Base-by-base conservation (phyloP, 2,797 vertebrate species). In the Lacerta agilis region DNA sequence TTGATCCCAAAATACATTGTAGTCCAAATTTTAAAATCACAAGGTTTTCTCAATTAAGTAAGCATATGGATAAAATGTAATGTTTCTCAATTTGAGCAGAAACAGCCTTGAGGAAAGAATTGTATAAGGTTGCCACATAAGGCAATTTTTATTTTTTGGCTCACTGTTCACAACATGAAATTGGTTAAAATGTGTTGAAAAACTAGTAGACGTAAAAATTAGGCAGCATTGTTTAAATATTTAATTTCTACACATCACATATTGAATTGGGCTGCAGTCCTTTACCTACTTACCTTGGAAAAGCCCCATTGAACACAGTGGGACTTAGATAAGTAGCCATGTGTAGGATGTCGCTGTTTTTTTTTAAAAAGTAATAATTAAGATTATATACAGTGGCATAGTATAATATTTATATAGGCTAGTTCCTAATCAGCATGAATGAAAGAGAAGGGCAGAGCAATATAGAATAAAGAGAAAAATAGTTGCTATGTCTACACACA, bases 71-170 rank as follows among this genome's bases (percentile, higher is more conserved):
- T 27, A 88, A 79, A 86, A 83, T 33, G 38, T 79, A 85, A 67
- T 81, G 61, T 79, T 89, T 91, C 78, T 91, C 85, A 78, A 75
- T 92, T 79, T 88, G 77, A 92, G 83, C 64, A 91, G 86, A 90
- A 90, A 69, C 80, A 84, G 89, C 82, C 83, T 33, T 86, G n/a
- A 25, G 73, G 81, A 72, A 83, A 89, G 83, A 89, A 1, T 72
- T 87, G 49, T 93, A 93, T 91, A 92, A 83, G 91, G 87, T 89
- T 90, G 45, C 85, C 90, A 71, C 69, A 86, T 49, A 86, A 82
- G 82, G 41, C 73, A 86, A 92, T 66, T 23, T 8, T 7, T 1
- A 43, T 27, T 61, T 61, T 83, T 83, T 38, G 36, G 17, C 13
- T 61, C 2, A 8, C 13, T 29, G 3, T 61, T 85, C 58, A 38